Base-by-base conservation (phyloP, 2,797 vertebrate species). In the Anguilla pacifica region DNA sequence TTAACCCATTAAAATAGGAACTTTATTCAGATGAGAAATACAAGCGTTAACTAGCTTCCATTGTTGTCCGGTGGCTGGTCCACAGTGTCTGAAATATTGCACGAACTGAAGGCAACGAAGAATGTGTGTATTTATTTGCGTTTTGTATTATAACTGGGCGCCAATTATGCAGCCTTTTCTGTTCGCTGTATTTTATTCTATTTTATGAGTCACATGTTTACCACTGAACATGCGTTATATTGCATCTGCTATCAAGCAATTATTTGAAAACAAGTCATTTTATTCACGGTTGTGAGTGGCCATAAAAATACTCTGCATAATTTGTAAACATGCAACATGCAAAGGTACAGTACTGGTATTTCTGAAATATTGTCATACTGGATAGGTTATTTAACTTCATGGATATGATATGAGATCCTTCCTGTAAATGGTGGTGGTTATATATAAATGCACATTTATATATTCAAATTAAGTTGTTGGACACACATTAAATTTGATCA, bases 1-100 rank as follows among this genome's bases (percentile, higher is more conserved):
- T 79, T 79, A 11, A 79, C 74, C 39, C 74, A 79, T 43, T 43
- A 79, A 79, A 79, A 79, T 79, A 15, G 39, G 74, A 43, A 15
- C 31, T 22, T 77, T 5, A 15, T 46, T 22, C 43, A 82, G 46
- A 49, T 0, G 13, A 51, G 22, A 51, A 82, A n/a, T 0, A 25
- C 35, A 77, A 49, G 43, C 46, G 51, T 51, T n/a, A 82, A 51
- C 25, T 82, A 51, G 22, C 79, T 82, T 22, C 46, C 22, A 10
- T 49, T 77, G 72, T 77, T 77, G 19, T 77, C 35, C 35, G 17
- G 35, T 43, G 72, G 35, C 13, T 43, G 31, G 3, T 35, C 35
- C 72, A 77, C 4, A 17, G 31, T 22, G 35, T 77, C 31, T 77
- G 35, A 77, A 43, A 77, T 77, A 0, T 35, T 5, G 13, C 5